Percentiles rank a stretch among this genome's conserved stretches.
phyloP scores from a whole-genome alignment of 2,888 invertebrate species.

The Agrotis exclamationis region DNA sequence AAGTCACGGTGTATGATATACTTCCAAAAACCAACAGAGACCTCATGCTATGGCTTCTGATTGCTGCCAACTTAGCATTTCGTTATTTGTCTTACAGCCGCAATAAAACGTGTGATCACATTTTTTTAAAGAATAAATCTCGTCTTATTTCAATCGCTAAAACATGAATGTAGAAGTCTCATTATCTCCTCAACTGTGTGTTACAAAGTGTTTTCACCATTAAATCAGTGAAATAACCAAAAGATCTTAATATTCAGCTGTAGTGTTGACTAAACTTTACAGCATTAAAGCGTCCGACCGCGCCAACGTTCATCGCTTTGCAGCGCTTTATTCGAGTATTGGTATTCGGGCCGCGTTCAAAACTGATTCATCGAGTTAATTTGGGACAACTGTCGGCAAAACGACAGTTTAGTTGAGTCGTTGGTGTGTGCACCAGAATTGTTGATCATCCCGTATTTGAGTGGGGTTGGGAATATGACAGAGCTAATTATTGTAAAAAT shows the following conservation, averaged over 20 bases:
- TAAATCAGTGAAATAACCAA: not conserved
- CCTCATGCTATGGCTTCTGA: no score
- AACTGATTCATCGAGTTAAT: conserved; percentile 59
- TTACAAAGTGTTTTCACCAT: not conserved
- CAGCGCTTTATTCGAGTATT: conserved; percentile 46
- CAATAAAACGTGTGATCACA: no score
- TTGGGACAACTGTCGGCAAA: conserved; percentile 51
- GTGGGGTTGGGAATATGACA: conserved; percentile 26
- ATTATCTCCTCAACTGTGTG: no score
- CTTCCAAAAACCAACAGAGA: no score
- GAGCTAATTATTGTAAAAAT: not conserved
- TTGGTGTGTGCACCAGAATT: conserved; percentile 40
- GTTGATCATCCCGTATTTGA: conserved; percentile 34
- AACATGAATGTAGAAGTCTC: no score
- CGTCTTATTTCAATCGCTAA: no score
- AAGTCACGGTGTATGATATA: no score
- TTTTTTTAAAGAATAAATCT: no score
- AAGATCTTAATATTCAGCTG: conserved; percentile 36
- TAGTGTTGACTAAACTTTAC: conserved; percentile 28
- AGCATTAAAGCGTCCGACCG: conserved; percentile 30
- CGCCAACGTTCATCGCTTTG: conserved; percentile 36
- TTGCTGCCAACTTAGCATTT: no score
- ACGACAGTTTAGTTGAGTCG: conserved; percentile 49
- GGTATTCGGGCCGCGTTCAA: conserved; percentile 44
- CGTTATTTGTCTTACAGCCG: no score